Evolutionary conservation across 2,797 vertebrate species (phyloP).

Genomic region (Pantherophis alleghaniensis): DNA sequence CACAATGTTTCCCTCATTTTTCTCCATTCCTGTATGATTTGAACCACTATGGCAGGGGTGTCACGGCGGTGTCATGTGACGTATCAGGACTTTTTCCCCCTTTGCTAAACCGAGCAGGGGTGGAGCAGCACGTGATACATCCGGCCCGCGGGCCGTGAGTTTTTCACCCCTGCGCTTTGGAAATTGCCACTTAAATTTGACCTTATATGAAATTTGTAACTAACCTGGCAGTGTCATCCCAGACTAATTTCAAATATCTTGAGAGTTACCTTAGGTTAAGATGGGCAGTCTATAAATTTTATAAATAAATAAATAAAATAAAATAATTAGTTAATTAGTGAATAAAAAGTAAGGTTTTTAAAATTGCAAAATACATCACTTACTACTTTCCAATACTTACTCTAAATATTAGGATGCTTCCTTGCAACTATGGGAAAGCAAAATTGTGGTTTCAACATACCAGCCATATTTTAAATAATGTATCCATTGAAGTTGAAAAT

Average conservation of each 20-base stretch:
- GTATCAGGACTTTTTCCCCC: no score
- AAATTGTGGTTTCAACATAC: not conserved
- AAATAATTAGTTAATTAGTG: no score
- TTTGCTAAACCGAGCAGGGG: no score
- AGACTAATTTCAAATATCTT: not conserved
- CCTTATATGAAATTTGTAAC: not conserved
- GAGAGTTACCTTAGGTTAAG: no score
- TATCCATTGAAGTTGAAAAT: not conserved
- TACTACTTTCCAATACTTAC: not conserved
- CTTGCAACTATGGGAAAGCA: not conserved
- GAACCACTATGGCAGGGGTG: not conserved
- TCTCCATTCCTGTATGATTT: not conserved
- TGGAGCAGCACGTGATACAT: no score
- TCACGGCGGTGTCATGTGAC: no score
- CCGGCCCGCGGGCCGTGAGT: fast-evolving
- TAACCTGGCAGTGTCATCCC: not conserved
- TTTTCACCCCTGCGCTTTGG: not conserved
- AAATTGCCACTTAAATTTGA: not conserved
- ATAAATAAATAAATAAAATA: no score
- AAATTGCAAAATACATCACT: not conserved
- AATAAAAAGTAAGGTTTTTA: not conserved
- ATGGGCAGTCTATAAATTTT: no score
- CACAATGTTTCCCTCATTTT: not conserved
- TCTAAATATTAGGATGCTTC: not conserved
- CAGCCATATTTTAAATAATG: not conserved